Base-by-base conservation (phyloP, 2,113 vertebrate genomes). In the Alethe diademata region DNA sequence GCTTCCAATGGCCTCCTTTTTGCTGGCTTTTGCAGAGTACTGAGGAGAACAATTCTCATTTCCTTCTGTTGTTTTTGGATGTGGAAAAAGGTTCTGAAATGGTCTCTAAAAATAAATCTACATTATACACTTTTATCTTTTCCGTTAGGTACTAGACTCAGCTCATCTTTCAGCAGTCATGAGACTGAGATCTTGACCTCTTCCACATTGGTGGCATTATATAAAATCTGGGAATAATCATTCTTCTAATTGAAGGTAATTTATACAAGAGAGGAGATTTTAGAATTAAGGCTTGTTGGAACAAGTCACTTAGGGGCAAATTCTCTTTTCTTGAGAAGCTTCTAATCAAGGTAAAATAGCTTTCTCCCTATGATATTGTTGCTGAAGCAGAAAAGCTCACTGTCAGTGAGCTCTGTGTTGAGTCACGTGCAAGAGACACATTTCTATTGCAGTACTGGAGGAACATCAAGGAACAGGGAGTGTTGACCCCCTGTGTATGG, bases 51-150 rank as follows among this genome's bases (percentile, higher is more conserved):
- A 71, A 56, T 58, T 73, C 67, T 92, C 48, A 47, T 83, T 70
- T 94, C 88, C 51, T 93, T 29, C 47, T 96, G 88, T 92, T 97
- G 78, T 64, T 95, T 95, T 96, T 96, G 94, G 93, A 88, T 72
- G 14, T 66, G 36, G 72, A 83, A 92, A 88, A 96, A 93, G 95
- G 85, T 71, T 80, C 82, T 88, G 74, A 91, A 90, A 94, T 66
- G 74, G 35, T 73, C 84, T 90, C 73, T 90, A 67, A 94, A 96
- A 92, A 88, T 90, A 97, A 95, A 92, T 74, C 92, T 42, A 78
- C 47, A 53, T 4, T 3, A 29, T 80, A 88, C 40, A 56, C 67
- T 93, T 91, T 82, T 76, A 66, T 96, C 43, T 94, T 85, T 96
- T 86, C 85, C 40, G 18, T 73, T 94, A 80, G 78, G 64, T 40